Base-by-base conservation (phyloP, 1,140 invertebrate genomes). In the Galleria mellonella region DNA sequence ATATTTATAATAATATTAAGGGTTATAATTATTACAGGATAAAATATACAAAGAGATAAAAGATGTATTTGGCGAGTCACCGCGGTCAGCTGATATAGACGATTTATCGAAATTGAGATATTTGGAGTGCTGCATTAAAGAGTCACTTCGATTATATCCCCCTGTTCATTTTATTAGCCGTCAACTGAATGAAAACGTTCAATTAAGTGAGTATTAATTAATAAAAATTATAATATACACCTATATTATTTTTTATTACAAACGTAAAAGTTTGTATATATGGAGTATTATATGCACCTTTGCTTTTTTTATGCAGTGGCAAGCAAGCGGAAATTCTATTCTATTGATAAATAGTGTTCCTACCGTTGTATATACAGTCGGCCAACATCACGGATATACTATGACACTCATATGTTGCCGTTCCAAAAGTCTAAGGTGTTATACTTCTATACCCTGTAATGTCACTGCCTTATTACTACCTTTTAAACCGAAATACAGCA, bases 61-160 rank as follows among this genome's bases (percentile, higher is more conserved):
- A 14, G 43, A 71, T 17, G 87, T 94, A 30, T 89, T 92, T 30
- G 65, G 64, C 8, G 70, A 64, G 3, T 81, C 87, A 1, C 66
- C 83, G 2, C 58, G 87, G 39, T 43, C 58, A 2, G 55, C 87
- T 0, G 88, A 81, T 0, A 63, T 87, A 23, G 87, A 89, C 11
- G 91, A 92, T 60, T 46, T 92, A 32, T 62, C 70, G 9, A 69
- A 87, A 51, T 84, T 94, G 87, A 89, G 88, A 47, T 93, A 92
- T 62, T 62, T 93, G 27, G 92, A 92, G 49, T 84, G 88, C 39
- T 90, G 90, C 38, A 87, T 92, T 13, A 93, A 91, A 60, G 90
- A 91, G 66, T 72, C 87, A 2, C 54, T 91, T 4, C 66, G 90
- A 31, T 60, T 92, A 0, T 92, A 88, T 69, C 91, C 91, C 12